phyloP scores from a whole-genome alignment of 23 tunicate genomes.

The Styela clava region DNA sequence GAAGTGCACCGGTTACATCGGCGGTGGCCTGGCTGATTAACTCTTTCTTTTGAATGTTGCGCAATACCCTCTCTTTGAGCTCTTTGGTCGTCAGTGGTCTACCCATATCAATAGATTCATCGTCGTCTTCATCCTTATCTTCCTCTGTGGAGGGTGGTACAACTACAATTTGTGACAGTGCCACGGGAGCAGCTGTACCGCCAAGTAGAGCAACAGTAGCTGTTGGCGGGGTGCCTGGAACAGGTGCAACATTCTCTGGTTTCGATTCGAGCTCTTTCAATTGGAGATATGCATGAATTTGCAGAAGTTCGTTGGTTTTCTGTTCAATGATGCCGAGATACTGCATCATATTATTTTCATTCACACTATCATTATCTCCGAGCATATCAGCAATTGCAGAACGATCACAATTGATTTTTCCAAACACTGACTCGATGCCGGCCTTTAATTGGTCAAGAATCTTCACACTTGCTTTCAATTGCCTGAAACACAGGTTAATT shows the following conservation, averaged over 20 bases:
- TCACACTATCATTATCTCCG: constrained; percentile 70
- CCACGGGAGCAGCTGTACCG: constrained; percentile 75
- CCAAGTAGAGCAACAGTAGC: constrained; percentile 75
- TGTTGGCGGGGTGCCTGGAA: constrained; percentile 56
- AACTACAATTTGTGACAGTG: constrained; percentile 53
- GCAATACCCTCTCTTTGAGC: constrained; percentile 57
- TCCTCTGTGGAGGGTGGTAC: constrained; percentile 90
- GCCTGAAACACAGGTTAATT: constrained; percentile 46
- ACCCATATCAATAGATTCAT: constrained; percentile 75
- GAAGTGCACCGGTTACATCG: not conserved
- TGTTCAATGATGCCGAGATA: constrained; percentile 90
- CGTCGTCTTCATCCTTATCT: constrained; percentile 68
- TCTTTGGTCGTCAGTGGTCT: constrained; percentile 77
- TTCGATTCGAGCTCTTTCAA: constrained; percentile 63
- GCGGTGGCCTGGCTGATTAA: constrained; percentile 15
- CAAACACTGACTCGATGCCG: constrained; percentile 92
- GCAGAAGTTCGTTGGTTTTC: constrained; percentile 87
- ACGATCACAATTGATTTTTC: constrained; percentile 80
- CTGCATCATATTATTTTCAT: constrained; percentile 96
- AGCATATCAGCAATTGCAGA: constrained; percentile 66
- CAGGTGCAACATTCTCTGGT: constrained; percentile 46
- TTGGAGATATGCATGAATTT: constrained; percentile 89
- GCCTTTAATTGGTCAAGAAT: constrained; percentile 78
- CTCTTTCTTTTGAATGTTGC: constrained; percentile 63
- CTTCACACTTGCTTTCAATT: constrained; percentile 76